A percentile compares a stretch with the other conserved stretches of the same genome.
These are phyloP conservation scores for Ochlodes sylvanus DNA, from an alignment of 2,888 invertebrate species.

Conservation along the genomic window DNA sequence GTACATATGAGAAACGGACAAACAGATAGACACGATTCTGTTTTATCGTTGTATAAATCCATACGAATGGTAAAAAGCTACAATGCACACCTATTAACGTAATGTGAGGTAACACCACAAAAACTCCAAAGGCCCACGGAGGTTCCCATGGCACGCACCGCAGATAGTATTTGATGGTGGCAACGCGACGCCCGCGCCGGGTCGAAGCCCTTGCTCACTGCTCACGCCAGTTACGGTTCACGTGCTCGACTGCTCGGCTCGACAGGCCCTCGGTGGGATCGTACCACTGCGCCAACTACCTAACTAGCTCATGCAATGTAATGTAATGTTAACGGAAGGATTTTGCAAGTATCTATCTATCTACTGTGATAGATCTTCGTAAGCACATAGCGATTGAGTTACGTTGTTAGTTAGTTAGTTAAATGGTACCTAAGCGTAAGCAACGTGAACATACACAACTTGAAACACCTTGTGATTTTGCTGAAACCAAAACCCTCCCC, in stretches of 20 bases:
- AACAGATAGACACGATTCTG: too few relatives aligned
- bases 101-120: slow-evolving; percentile 22
- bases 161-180: slow-evolving; percentile 20
- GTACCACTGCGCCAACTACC: slow-evolving; percentile 10
- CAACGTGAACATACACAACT: too few relatives aligned
- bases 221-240: slow-evolving; percentile 12
- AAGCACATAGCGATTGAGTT: too few relatives aligned
- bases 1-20: too few relatives aligned
- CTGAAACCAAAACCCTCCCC: too few relatives aligned
- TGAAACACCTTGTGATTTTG: too few relatives aligned
- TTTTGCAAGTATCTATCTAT: slow-evolving; percentile 2
- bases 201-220: slow-evolving; percentile 25
- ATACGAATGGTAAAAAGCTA: not conserved
- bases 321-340: slow-evolving; percentile 15
- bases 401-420: too few relatives aligned
- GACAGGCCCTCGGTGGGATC: slow-evolving; percentile 14
- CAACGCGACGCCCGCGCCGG: slow-evolving; percentile 12
- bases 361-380: not conserved
- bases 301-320: slow-evolving; percentile 17
- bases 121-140: slow-evolving; percentile 14
- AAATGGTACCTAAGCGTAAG: too few relatives aligned
- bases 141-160: slow-evolving; percentile 30
- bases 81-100: slow-evolving; percentile 12
- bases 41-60: too few relatives aligned
- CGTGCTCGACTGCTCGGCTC: too few relatives aligned